These are phyloP conservation scores for Apeltes quadracus DNA, from an alignment of 2,113 vertebrate genomes.

Conservation along the genomic window DNA sequence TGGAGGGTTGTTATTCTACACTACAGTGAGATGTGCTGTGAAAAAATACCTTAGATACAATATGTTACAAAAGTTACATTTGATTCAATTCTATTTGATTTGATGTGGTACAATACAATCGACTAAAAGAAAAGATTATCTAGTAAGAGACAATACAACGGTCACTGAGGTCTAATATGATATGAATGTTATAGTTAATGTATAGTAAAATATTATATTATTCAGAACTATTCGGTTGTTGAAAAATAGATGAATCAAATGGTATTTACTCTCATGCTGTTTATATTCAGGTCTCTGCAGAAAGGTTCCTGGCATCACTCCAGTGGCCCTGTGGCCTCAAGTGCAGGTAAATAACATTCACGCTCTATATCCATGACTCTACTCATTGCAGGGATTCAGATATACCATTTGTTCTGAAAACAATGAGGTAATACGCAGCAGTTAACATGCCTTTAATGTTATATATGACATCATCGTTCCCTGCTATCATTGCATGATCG, in stretches of 20 bases:
- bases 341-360: conserved; percentile 38
- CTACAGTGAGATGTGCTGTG: background rate
- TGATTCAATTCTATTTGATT: background rate
- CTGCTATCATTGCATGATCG: background rate
- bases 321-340: conserved; percentile 72
- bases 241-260: background rate
- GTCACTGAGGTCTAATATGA: background rate
- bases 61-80: background rate
- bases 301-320: conserved; percentile 84
- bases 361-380: background rate
- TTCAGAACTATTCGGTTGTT: background rate
- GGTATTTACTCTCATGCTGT: background rate
- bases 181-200: background rate
- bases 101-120: background rate
- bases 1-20: too few relatives aligned
- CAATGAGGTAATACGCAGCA: background rate
- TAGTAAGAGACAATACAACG: background rate
- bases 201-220: background rate
- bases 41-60: background rate
- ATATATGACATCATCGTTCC: background rate
- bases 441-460: background rate
- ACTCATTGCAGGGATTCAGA: background rate
- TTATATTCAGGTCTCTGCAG: conserved; percentile 69
- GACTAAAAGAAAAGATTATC: background rate
- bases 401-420: background rate